phyloP scores from a whole-genome alignment of 1,140 invertebrate species.

The Popillia japonica region DNA sequence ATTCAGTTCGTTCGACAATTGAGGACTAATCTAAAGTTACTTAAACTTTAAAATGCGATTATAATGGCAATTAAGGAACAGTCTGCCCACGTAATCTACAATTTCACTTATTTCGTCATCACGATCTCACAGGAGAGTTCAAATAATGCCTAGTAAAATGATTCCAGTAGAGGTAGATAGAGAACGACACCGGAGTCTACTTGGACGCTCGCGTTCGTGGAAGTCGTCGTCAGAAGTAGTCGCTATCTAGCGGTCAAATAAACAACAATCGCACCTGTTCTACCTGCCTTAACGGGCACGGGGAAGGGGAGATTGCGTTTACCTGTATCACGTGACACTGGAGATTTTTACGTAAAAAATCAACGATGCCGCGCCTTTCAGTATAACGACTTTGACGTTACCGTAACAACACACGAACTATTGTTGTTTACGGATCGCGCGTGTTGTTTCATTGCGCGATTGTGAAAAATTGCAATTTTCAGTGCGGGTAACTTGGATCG shows the following conservation, averaged over 20 bases:
- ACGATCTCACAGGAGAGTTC: neutral
- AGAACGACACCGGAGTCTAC: neutral
- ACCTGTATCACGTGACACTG: constrained; percentile 44
- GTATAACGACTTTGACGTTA: constrained; percentile 24
- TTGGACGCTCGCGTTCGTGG: neutral
- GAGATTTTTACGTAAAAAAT: constrained; percentile 42
- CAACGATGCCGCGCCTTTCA: constrained; percentile 24
- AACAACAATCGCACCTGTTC: constrained; percentile 47
- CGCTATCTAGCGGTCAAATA: constrained; percentile 46
- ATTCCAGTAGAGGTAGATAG: neutral
- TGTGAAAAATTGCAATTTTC: neutral
- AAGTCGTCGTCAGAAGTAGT: neutral
- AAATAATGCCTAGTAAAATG: neutral
- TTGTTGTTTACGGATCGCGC: constrained; percentile 1
- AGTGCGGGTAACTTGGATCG: neutral
- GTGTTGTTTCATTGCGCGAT: neutral
- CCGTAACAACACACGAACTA: neutral
- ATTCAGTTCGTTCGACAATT: no score
- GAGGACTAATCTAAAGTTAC: no score
- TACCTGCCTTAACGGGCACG: constrained; percentile 44
- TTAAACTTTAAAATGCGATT: neutral
- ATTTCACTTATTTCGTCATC: constrained; percentile 29
- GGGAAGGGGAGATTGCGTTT: constrained; percentile 42
- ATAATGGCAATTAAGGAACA: neutral
- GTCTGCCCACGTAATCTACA: constrained; percentile 8